These are phyloP conservation scores for Trogon surrucura DNA, from an alignment of 2,113 vertebrate genomes.

Conservation along the genomic window DNA sequence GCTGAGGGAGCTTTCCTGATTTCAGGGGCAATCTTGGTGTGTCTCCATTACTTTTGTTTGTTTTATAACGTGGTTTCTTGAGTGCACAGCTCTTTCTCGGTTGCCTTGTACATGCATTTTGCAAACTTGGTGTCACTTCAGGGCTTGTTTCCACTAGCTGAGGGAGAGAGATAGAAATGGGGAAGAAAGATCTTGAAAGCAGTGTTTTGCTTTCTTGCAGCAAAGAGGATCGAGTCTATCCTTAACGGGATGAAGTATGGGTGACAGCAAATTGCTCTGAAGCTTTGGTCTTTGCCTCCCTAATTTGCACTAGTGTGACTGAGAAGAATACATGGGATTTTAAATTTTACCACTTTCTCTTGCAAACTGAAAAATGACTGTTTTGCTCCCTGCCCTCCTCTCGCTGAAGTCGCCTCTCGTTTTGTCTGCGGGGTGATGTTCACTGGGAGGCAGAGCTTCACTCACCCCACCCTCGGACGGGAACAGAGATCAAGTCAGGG, in stretches of 20 bases:
- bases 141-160: background rate
- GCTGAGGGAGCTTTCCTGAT: background rate
- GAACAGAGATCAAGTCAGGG: background rate
- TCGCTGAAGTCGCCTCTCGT: background rate
- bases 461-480: background rate
- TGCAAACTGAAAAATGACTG: background rate
- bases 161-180: background rate
- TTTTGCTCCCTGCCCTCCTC: background rate
- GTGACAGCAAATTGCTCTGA: background rate
- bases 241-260: background rate
- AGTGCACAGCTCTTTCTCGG: background rate
- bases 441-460: background rate
- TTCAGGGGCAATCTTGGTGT: background rate
- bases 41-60: background rate
- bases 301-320: background rate
- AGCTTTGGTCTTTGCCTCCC: background rate
- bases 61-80: background rate
- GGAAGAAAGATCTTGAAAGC: background rate
- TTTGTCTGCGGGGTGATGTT: background rate
- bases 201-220: background rate
- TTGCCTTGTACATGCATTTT: background rate
- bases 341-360: background rate
- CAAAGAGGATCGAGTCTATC: background rate
- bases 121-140: background rate
- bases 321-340: background rate